Evolutionary conservation across 2,113 vertebrate species (phyloP), one percentile per base, ranked within the genome.

Genomic region (Oreochromis niloticus): DNA sequence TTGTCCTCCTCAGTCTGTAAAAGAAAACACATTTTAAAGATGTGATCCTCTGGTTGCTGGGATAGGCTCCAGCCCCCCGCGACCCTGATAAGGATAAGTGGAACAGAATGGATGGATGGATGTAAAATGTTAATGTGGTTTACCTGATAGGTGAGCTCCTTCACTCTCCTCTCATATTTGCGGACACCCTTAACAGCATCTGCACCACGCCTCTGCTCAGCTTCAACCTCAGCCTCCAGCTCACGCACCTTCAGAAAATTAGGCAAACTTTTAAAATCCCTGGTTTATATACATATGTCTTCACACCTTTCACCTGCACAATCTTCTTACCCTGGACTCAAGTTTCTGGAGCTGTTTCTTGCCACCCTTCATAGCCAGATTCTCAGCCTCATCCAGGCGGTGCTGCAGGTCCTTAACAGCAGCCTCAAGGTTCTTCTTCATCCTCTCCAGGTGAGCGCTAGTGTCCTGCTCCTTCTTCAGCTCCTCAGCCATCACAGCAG

Each of bases 341-440:
- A 97, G 95, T 90, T 97, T 98, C 95, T 97, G 97, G 88, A 97
- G 93, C 91, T 97, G 97, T 91, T 98, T 97, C 96, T 97, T 97
- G 82, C 97, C 97, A 3, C 97, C 97, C 94, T 97, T 97, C 93
- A 98, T 94, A 22, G 97, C 97, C 94, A 98, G 84, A 80, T 97
- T 97, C 88, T 98, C 98, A 80, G 97, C 97, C 36, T 98, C 98
- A 91, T 99, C 98, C 82, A 99, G 96, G 22, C 97, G 97, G 81
- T 98, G 98, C 68, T 96, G 95, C 86, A 96, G 90, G 87, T 96
- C 96, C 87, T 96, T 96, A 10, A 96, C 96, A 50, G 96, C 93
- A 14, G 93, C 90, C 90, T 98, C 98, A 94, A 97, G 96, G 96
- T 98, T 98, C 96, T 98, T 99, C 96, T 98, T 99, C 98, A 98